Base-by-base conservation (phyloP, 2,888 invertebrate species). In the Lasioglossum zephyrum region DNA sequence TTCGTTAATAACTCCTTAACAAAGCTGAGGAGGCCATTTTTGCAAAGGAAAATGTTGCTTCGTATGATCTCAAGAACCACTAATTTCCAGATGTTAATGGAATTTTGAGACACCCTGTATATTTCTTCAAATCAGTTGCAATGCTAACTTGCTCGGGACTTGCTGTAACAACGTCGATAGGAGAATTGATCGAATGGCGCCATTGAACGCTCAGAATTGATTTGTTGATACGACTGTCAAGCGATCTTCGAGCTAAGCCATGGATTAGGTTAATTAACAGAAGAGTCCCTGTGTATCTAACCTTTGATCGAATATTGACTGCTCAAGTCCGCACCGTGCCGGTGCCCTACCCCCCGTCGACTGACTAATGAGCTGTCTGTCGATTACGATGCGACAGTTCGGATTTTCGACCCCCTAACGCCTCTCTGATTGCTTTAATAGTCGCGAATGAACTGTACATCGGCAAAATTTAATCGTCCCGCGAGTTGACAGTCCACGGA, bases 341-440 rank as follows among this genome's bases (percentile, higher is more conserved):
- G 13, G 4, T n/a, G 18, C 18, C 13, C 18, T 2, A 9, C 22
- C 8, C 18, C 18, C 18, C 26, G 4, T 31, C 44, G 44, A 41
- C n/a, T 44, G 72, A 73, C 72, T 73, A 73, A 73, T 73, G 72
- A 72, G 36, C 70, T 26, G 70, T 26, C 47, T 47, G 44, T 73
- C 41, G 72, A 44, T 41, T 26, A 16, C 44, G n/a, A 72, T 44
- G 8, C 44, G n/a, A 72, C 72, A 18, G 47, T 31, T 73, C n/a
- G 73, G 26, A 73, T 73, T 31, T 44, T 49, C 47, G 31, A 36
- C 36, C 47, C 31, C 18, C 22, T 31, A 31, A 36, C 22, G 31
- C 49, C 49, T 36, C 31, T 36, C 22, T 36, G 49, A 73, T 73
- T 44, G 73, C 49, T 47, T 73, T 49, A 73, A 18, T 47, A 22